Conservation (phyloP, 2,797 vertebrate genomes). For the Sebastes umbrosus region DNA sequence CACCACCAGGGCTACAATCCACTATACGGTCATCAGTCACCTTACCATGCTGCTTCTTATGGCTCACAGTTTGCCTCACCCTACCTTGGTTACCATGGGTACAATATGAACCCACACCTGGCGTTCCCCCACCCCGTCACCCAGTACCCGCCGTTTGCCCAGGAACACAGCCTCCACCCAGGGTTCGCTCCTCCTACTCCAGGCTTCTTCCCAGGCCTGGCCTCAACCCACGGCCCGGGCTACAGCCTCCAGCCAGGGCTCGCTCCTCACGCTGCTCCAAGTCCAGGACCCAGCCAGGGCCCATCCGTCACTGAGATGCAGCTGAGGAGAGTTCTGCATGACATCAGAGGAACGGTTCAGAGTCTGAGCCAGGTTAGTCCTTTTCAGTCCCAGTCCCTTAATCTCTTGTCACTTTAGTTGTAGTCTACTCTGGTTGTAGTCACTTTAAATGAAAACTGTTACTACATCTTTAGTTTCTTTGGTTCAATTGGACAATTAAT, state of each 20-base stretch:
- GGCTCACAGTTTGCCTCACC: constrained; percentile 23
- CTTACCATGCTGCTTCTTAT: constrained; percentile 25
- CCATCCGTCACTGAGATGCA: constrained; percentile 93
- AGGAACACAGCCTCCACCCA: constrained; percentile 25
- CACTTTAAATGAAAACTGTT: not conserved
- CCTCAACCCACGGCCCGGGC: not conserved
- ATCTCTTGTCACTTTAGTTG: not conserved
- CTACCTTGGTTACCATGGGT: constrained; percentile 43
- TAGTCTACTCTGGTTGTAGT: not conserved
- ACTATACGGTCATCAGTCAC: constrained; percentile 15
- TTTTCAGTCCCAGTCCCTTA: not conserved
- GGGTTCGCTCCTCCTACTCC: not conserved
- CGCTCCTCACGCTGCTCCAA: not conserved
- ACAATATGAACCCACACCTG: constrained; percentile 29
- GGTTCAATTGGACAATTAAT: not conserved
- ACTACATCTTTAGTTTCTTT: not conserved
- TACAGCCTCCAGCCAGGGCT: constrained; percentile 17
- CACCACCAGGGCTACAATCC: constrained; percentile 32
- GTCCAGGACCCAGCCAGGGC: constrained; percentile 25
- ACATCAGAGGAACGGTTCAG: constrained; percentile 92
- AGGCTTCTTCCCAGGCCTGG: constrained; percentile 27
- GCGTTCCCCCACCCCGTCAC: not conserved
- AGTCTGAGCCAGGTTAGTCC: constrained; percentile 87
- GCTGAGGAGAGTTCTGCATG: constrained; percentile 91
- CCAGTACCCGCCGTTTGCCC: not conserved